These are phyloP conservation scores for Andrena trimmerana DNA, from an alignment of 2,888 invertebrate species.

Conservation along the genomic window DNA sequence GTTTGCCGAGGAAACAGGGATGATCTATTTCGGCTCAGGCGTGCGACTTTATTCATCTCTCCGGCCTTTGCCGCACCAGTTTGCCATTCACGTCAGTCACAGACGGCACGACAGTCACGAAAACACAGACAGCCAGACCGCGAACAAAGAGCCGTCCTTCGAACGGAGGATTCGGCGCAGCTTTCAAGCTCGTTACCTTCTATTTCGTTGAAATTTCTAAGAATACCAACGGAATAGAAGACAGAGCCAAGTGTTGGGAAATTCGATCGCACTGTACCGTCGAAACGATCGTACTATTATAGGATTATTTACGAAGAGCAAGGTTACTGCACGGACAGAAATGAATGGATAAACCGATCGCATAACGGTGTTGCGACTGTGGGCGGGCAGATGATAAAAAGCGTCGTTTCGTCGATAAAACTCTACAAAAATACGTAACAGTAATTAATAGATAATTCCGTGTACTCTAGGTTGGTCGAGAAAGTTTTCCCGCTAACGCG, in stretches of 20 bases:
- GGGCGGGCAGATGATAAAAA: conserved; percentile 65
- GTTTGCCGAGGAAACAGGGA: not conserved
- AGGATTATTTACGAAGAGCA: not conserved
- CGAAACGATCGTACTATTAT: no score
- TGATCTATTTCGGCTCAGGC: not conserved
- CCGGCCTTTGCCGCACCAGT: not conserved
- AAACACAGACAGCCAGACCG: no score
- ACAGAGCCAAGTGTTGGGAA: not conserved
- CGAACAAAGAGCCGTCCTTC: no score
- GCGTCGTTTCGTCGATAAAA: conserved; percentile 71
- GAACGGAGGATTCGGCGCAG: not conserved
- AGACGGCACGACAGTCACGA: not conserved
- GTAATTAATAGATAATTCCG: conserved; percentile 68
- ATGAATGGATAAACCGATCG: conserved; percentile 5
- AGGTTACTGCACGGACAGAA: not conserved
- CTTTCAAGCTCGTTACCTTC: not conserved
- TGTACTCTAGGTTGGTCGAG: conserved; percentile 51
- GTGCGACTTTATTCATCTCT: not conserved
- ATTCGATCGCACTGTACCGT: not conserved
- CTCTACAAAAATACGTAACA: conserved; percentile 74
- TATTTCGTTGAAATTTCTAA: not conserved
- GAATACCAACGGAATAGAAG: not conserved
- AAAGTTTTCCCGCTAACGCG: conserved; percentile 38
- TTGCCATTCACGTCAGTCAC: not conserved
- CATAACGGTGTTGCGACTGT: conserved; percentile 42